Conservation (phyloP, 2,797 vertebrate species). For the Setipinna tenuifilis region DNA sequence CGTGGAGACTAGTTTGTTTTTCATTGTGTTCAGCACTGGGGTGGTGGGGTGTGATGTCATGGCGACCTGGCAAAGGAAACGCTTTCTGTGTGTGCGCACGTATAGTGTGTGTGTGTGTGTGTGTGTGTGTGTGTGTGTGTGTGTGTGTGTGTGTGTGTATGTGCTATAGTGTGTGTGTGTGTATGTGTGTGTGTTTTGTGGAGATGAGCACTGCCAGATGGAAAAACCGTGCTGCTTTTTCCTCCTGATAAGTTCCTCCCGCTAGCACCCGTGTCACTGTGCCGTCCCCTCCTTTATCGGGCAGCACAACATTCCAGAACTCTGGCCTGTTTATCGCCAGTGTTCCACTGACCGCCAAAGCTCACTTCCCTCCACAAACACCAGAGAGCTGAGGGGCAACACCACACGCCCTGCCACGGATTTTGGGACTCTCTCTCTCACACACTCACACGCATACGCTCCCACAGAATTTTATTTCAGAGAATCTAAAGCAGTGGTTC, state of each 20-base stretch:
- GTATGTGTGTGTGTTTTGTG: slow-evolving; percentile 17
- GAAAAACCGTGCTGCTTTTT: slow-evolving; percentile 19
- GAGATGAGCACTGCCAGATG: slow-evolving; percentile 29
- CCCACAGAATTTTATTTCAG: neutral
- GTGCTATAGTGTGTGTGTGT: neutral
- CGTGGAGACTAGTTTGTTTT: too few species aligned
- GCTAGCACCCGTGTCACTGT: slow-evolving; percentile 38
- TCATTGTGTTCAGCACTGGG: neutral
- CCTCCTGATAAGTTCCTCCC: neutral
- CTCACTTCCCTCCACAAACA: slow-evolving; percentile 71
- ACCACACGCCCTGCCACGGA: neutral
- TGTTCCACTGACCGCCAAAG: slow-evolving; percentile 67
- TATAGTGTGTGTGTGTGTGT: too few species aligned
- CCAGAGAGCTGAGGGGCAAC: slow-evolving; percentile 30
- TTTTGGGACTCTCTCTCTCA: neutral
- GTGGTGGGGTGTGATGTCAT: neutral
- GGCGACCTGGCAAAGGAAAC: neutral
- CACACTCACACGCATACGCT: neutral
- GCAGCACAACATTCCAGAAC: slow-evolving; percentile 57
- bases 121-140: neutral
- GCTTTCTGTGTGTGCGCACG: neutral
- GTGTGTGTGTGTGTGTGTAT: slow-evolving; percentile 8
- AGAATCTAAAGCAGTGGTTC: too few species aligned
- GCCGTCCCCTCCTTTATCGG: slow-evolving; percentile 24
- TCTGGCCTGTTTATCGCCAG: slow-evolving; percentile 49